Evolutionary conservation across 2,888 invertebrate genomes (phyloP).

Genomic region (Nysson spinosus): DNA sequence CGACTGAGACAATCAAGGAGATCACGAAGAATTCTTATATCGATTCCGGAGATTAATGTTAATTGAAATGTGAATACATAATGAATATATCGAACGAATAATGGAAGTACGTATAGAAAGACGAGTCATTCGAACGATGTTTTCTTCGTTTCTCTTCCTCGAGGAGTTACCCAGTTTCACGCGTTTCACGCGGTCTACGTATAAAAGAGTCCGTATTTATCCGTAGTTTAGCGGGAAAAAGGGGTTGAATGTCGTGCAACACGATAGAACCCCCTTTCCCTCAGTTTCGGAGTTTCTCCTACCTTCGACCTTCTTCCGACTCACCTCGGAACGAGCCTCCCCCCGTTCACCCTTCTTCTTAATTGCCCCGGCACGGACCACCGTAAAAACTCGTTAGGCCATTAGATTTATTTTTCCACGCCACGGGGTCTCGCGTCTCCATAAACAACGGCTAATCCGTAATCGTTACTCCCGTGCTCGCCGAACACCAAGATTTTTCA

Average conservation of each 20-base stretch:
- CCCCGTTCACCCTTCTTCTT: conserved; percentile 62
- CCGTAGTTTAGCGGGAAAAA: conserved; percentile 63
- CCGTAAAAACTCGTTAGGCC: conserved; percentile 76
- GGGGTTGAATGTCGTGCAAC: conserved; percentile 70
- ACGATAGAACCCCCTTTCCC: conserved; percentile 63
- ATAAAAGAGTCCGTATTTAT: conserved; percentile 55
- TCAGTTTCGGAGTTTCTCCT: conserved; percentile 50
- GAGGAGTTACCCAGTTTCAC: conserved; percentile 43
- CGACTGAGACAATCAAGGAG: too few relatives aligned
- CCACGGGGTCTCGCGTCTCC: conserved; percentile 47
- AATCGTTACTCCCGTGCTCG: too few relatives aligned
- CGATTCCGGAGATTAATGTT: too few relatives aligned
- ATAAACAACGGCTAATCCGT: conserved; percentile 29
- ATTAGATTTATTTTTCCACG: conserved; percentile 72
- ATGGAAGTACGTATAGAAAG: too few relatives aligned
- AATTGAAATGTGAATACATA: too few relatives aligned
- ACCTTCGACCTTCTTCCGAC: conserved; percentile 59
- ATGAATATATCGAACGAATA: too few relatives aligned
- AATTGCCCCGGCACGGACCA: conserved; percentile 66
- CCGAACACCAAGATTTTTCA: too few relatives aligned
- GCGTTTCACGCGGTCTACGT: too few relatives aligned
- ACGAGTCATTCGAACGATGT: conserved; percentile 25
- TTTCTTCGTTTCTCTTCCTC: conserved; percentile 24
- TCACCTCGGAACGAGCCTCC: conserved; percentile 55
- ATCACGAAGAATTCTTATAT: too few relatives aligned